Evolutionary conservation across 2,797 vertebrate species (phyloP), one percentile per base, ranked within the genome.

Genomic region (Esox lucius): DNA sequence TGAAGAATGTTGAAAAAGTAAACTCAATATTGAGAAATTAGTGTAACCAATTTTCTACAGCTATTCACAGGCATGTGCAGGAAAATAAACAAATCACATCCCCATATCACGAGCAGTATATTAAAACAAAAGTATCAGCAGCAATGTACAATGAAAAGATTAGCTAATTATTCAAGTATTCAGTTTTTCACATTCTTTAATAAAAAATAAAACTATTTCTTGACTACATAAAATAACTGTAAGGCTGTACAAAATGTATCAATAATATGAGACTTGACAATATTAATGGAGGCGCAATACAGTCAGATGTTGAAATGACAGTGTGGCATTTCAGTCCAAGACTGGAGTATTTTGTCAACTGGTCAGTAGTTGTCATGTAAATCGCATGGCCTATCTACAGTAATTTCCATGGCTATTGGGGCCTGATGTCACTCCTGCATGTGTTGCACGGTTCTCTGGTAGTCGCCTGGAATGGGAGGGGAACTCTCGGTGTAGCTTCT

Each of bases 361-460:
- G 26, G 16, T 16, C 35, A 68, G 19, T 13, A 68, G 66, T 35
- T 39, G 35, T 16, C 2, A 67, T 42, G 61, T 62, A 17, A 72
- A 71, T 12, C 31, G 33, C 79, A 81, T 17, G 28, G 65, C 73
- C 24, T 49, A 15, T 75, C 42, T 49, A 6, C 72, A 75, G 80
- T 85, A 74, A 75, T 68, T 74, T 77, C 80, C 39, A 67, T 70
- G 22, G 48, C 28, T 6, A 33, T 17, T 4, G 66, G 35, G 42
- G 11, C 19, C 28, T 49, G 33, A 71, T 66, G 70, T 73, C 93
- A 98, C 83, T 99, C 96, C 85, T 96, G 95, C 86, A 97, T 95
- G 79, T 97, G 96, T 75, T 96, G 95, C 26, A 96, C 87, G 67
- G 95, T 87, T 85, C 95, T 94, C 87, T 96, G 95, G 53, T 95